Evolutionary conservation across 2,888 invertebrate genomes (phyloP), one percentile per base, ranked within the genome.

Genomic region (Drosophila merina): DNA sequence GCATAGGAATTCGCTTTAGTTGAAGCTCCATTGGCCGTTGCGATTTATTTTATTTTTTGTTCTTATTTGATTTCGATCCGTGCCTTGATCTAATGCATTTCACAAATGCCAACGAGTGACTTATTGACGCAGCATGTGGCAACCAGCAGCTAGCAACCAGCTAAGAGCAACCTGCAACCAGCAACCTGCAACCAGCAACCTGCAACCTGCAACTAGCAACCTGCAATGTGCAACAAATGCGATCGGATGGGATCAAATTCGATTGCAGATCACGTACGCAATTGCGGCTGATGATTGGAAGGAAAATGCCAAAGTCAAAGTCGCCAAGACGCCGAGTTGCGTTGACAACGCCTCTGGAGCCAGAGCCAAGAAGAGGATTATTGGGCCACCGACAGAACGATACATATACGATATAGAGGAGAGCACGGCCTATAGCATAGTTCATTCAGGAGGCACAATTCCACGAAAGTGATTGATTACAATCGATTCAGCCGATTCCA

Each of bases 381-480:
- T 63, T 63, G 63, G 63, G 63, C 63, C 63, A 64, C 66, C 63
- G 63, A 52, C 63, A 64, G 36, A 30, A 45, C 42, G 12, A 36
- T 33, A 10, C n/a, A 33, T 33, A 4, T 33, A n/a, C n/a, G 30
- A n/a, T 7, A 54, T 10, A 12, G 51, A 9, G 9, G 8, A 38
- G 26, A 8, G 26, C 2, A 14, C 25, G 31, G 51, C 51, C 38
- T 45, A 51, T 30, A 63, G 66, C 63, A 63, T 64, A 63, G 64
- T 63, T 63, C 62, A 63, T 63, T 63, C 63, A 63, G 45, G 52
- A 64, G 68, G 38, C 72, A 69, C 60, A 72, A 63, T 85, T 85
- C 85, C 86, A 85, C 88, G 86, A 88, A 85, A 83, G 85, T 85
- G 85, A 85, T 85, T 85, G 88, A 85, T 85, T 85, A 88, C 88